phyloP scores from a whole-genome alignment of 2,797 vertebrate species.

The Rhynchonycteris naso region DNA sequence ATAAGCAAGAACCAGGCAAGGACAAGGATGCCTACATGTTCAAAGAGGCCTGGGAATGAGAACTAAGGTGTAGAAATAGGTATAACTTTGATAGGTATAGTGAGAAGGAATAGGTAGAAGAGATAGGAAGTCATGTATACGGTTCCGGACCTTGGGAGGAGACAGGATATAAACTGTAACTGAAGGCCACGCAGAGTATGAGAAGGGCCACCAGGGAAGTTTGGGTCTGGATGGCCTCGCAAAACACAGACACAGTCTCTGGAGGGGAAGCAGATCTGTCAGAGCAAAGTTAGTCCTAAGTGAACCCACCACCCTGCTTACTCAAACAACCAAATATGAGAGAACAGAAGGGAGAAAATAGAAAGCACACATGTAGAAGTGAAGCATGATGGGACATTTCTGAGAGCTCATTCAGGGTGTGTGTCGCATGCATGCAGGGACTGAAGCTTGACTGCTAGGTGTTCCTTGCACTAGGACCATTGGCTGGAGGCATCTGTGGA shows the following conservation, averaged over 20 bases:
- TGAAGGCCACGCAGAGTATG: background rate
- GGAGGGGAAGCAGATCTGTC: background rate
- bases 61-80: background rate
- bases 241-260: background rate
- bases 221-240: background rate
- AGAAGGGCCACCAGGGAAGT: background rate
- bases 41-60: background rate
- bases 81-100: background rate
- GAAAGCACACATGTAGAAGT: background rate
- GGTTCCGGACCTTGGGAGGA: background rate
- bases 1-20: background rate
- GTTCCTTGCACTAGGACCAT: background rate
- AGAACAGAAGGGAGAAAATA: background rate
- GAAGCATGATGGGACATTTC: background rate
- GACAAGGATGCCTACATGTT: background rate
- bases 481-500: background rate
- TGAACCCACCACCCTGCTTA: background rate
- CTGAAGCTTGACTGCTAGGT: background rate
- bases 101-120: background rate
- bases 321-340: background rate
- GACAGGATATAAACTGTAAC: background rate
- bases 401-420: slow-evolving; percentile 1
- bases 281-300: background rate
- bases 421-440: background rate
- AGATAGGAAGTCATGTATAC: background rate